Evolutionary conservation across 2,113 vertebrate genomes (phyloP), one percentile per base, ranked within the genome.

Genomic region (Barnardius zonarius): DNA sequence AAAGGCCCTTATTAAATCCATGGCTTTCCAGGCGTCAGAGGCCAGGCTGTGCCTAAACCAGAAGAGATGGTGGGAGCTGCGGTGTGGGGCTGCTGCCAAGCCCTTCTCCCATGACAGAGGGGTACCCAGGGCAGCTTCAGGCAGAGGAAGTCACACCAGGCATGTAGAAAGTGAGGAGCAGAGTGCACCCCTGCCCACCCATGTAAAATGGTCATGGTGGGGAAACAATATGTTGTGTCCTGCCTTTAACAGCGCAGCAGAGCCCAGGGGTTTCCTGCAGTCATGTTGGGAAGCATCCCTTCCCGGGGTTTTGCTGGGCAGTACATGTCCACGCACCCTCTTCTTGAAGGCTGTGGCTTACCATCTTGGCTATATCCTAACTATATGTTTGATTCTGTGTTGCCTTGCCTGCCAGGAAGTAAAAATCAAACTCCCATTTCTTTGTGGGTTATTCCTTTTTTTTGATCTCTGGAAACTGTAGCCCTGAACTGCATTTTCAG

Each of bases 81-180:
- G 5, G 27, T 0, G 0, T 0, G 1, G 61, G 17, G 37, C 12
- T 15, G 1, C 46, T 83, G 70, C 70, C 0, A 0, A 88, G 25
- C 76, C 51, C 67, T 31, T 33, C 27, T 25, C 15, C 25, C 23
- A 13, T n/a, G 43, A 13, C 59, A 52, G 59, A 27, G 49, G 1
- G 35, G 8, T 49, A 24, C 28, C 19, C 2, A 12, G 11, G 13
- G 43, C 37, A 75, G 24, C 77, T 23, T 43, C 55, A 11, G 70
- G 52, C 49, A 24, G 30, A 79, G 30, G 8, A 51, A 76, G 16
- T 43, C 82, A 31, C 31, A 31, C 3, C 3, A 17, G 44, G 18
- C 35, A 8, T 3, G 14, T 2, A 17, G 61, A 70, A 54, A 43
- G 10, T 2, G 9, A 41, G 37, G 14, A 55, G 39, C 33, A 12